phyloP scores from a whole-genome alignment of 2,113 vertebrate species.

The Campylomormyrus tamandua region DNA sequence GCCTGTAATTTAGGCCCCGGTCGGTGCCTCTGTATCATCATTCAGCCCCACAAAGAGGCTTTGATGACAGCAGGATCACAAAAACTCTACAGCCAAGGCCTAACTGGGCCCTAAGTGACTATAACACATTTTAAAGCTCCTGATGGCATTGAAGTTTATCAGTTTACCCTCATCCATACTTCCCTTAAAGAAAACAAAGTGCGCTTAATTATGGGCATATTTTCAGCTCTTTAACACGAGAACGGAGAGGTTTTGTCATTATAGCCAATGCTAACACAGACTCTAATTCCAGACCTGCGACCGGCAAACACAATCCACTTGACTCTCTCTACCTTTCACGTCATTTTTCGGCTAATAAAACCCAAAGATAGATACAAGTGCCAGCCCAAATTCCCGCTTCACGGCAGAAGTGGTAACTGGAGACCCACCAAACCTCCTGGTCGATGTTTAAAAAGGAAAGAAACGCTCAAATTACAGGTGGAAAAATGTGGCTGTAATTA shows the following conservation, averaged over 20 bases:
- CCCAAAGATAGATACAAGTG: neutral
- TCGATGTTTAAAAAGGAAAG: neutral
- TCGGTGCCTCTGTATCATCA: neutral
- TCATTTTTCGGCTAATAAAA: slow-evolving; percentile 12
- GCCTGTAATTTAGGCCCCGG: neutral
- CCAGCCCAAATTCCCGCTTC: neutral
- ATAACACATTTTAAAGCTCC: slow-evolving; percentile 16
- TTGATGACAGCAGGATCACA: neutral
- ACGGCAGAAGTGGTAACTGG: neutral
- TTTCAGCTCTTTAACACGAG: slow-evolving; percentile 4
- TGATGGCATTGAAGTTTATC: slow-evolving; percentile 16
- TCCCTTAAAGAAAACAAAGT: slow-evolving; percentile 24
- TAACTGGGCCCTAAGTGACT: slow-evolving; percentile 1
- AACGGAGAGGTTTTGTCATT: slow-evolving; percentile 12
- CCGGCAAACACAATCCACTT: slow-evolving; percentile 9
- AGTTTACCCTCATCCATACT: slow-evolving; percentile 4
- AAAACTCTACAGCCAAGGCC: neutral
- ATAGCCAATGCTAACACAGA: neutral
- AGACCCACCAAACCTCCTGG: neutral
- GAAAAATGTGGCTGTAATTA: neutral
- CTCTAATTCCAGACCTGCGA: neutral
- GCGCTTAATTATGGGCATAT: slow-evolving; percentile 23
- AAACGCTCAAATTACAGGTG: neutral
- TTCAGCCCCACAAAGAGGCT: neutral
- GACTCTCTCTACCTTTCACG: neutral